Conservation (phyloP, 2,113 vertebrate genomes). For the Hippocampus abdominalis region DNA sequence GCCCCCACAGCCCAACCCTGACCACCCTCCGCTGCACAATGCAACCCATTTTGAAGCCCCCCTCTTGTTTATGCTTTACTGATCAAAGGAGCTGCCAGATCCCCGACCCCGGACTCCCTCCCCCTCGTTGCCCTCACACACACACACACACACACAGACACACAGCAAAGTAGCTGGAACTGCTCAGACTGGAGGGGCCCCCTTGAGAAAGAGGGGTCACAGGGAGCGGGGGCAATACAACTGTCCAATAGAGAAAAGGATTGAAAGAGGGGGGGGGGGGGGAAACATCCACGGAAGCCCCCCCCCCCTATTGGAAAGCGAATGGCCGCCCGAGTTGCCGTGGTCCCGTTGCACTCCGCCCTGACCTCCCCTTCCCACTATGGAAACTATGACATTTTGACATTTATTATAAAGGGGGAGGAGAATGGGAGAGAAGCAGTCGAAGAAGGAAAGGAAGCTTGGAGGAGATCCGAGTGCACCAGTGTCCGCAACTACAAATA, state of each 20-base stretch:
- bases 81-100: slow-evolving; percentile 86
- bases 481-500: slow-evolving; percentile 19
- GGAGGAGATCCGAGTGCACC: slow-evolving; percentile 48
- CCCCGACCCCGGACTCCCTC: slow-evolving; percentile 69
- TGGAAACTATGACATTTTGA: slow-evolving; percentile 84
- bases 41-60: slow-evolving; percentile 81
- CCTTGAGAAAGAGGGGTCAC: slow-evolving; percentile 78
- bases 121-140: slow-evolving; percentile 60
- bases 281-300: slow-evolving; percentile 60
- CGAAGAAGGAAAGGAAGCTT: slow-evolving; percentile 50
- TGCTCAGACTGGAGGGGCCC: slow-evolving; percentile 70
- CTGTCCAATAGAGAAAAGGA: slow-evolving; percentile 37
- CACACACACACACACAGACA: slow-evolving; percentile 47
- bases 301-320: slow-evolving; percentile 60
- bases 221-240: slow-evolving; percentile 49
- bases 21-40: slow-evolving; percentile 72
- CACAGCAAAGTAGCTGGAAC: slow-evolving; percentile 76
- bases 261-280: slow-evolving; percentile 19
- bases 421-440: slow-evolving; percentile 34
- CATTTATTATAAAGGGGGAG: slow-evolving; percentile 68
- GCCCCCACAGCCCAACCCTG: slow-evolving; percentile 46
- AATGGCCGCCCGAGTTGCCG: slow-evolving; percentile 76
- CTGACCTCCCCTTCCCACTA: slow-evolving; percentile 64
- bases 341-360: slow-evolving; percentile 74
- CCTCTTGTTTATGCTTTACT: slow-evolving; percentile 87